These are phyloP conservation scores for Xestia rhomboidea DNA, from an alignment of 2,888 invertebrate species.

Conservation along the genomic window DNA sequence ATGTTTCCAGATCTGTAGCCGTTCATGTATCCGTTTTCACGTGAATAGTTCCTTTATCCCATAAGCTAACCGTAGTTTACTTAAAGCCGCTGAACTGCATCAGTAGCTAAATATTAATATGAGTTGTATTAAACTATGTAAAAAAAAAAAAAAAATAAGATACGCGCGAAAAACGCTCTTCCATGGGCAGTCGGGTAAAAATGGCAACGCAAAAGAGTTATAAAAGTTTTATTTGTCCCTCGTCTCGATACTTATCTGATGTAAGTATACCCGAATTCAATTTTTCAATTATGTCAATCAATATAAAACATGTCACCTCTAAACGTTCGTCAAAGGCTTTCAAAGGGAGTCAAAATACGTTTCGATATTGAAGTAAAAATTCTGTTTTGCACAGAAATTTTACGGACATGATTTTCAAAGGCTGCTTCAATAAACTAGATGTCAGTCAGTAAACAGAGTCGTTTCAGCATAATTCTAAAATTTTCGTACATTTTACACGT, in stretches of 20 bases:
- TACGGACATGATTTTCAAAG: slow-evolving; percentile 33
- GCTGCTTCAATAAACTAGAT: slow-evolving; percentile 21
- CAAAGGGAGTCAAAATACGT: slow-evolving; percentile 23
- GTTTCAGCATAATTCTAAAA: slow-evolving; percentile 18
- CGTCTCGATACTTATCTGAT: not conserved
- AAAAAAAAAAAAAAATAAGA: too few relatives aligned
- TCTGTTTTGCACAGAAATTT: slow-evolving; percentile 13
- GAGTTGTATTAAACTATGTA: not conserved
- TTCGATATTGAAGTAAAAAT: slow-evolving; percentile 9
- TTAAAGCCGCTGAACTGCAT: not conserved
- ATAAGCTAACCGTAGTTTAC: not conserved
- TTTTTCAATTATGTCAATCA: slow-evolving; percentile 9
- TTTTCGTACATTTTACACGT: slow-evolving; percentile 19
- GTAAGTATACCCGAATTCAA: not conserved
- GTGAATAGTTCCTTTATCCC: not conserved
- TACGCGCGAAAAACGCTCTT: too few relatives aligned
- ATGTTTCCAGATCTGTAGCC: not conserved
- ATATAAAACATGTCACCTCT: not conserved
- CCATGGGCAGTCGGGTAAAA: too few relatives aligned
- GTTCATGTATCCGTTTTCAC: not conserved
- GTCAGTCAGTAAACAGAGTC: slow-evolving; percentile 9
- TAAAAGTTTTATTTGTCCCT: not conserved
- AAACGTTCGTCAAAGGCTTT: not conserved
- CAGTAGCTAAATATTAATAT: not conserved
- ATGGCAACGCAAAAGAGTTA: not conserved